phyloP scores from a whole-genome alignment of 2,797 vertebrate genomes.

The Triplophysa yarkandensis region DNA sequence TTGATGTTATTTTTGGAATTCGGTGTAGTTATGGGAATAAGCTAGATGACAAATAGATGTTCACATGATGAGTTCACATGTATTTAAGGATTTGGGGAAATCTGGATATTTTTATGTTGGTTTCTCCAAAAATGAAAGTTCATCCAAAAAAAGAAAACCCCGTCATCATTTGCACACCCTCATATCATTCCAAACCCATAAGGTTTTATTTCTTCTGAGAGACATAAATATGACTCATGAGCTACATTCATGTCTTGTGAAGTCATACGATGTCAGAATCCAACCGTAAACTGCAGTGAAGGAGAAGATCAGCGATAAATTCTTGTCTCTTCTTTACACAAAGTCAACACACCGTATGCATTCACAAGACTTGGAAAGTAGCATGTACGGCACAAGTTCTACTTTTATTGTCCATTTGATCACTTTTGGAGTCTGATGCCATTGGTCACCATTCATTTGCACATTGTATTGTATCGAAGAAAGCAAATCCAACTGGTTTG shows the following conservation, averaged over 20 bases:
- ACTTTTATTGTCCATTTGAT: background rate
- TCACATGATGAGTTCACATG: background rate
- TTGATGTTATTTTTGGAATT: background rate
- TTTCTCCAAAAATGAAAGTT: too few species aligned
- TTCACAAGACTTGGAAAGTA: background rate
- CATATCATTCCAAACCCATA: conserved; percentile 1
- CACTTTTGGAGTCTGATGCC: background rate
- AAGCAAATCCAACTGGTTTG: background rate
- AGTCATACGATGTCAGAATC: background rate
- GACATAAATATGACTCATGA: background rate
- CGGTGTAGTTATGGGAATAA: background rate
- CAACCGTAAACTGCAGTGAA: background rate
- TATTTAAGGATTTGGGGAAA: background rate
- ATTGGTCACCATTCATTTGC: background rate
- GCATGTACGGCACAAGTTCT: background rate
- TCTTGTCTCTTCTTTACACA: background rate
- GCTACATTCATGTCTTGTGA: background rate
- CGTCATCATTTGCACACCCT: background rate
- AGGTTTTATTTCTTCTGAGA: background rate
- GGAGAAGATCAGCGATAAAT: background rate
- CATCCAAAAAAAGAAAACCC: background rate
- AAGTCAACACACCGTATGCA: background rate
- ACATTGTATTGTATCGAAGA: background rate
- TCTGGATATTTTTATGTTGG: background rate
- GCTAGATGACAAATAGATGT: background rate